Evolutionary conservation across 2,113 vertebrate genomes (phyloP).

Genomic region (Mola mola): DNA sequence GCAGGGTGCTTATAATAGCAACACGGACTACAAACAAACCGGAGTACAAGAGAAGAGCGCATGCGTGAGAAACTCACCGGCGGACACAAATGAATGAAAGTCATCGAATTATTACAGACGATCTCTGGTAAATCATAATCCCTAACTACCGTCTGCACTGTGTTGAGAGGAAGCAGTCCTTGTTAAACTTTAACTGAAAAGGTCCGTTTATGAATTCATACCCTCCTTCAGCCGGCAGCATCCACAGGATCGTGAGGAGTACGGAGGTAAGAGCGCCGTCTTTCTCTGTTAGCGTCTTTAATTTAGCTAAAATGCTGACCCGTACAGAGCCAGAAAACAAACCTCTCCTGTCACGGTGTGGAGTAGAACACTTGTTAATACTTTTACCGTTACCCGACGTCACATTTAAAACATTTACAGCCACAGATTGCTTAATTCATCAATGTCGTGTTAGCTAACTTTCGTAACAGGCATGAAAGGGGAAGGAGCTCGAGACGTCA

Average conservation of each 20-base stretch:
- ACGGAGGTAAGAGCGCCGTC: slow-evolving; percentile 30
- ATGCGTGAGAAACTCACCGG: neutral
- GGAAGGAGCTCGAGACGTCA: neutral
- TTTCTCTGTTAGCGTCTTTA: neutral
- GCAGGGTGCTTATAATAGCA: too few relatives aligned
- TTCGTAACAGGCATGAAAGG: neutral
- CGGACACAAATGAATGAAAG: neutral
- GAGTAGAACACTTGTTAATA: neutral
- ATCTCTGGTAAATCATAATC: slow-evolving; percentile 12
- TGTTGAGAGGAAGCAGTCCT: neutral
- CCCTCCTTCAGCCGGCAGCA: slow-evolving; percentile 1
- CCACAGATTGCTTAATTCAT: too few relatives aligned
- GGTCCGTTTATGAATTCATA: neutral
- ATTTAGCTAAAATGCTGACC: slow-evolving; percentile 2
- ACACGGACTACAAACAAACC: too few relatives aligned
- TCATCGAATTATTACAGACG: rapidly evolving
- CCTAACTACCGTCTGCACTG: neutral
- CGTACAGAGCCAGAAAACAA: neutral
- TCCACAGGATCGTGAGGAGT: slow-evolving; percentile 16
- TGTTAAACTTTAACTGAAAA: slow-evolving; percentile 47
- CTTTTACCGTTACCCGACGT: too few relatives aligned
- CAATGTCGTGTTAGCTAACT: neutral
- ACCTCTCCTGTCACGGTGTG: neutral
- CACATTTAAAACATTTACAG: too few relatives aligned
- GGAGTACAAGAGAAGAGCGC: too few relatives aligned